Base-by-base conservation (phyloP, 1,140 invertebrate species). In the Drosophila busckii region DNA sequence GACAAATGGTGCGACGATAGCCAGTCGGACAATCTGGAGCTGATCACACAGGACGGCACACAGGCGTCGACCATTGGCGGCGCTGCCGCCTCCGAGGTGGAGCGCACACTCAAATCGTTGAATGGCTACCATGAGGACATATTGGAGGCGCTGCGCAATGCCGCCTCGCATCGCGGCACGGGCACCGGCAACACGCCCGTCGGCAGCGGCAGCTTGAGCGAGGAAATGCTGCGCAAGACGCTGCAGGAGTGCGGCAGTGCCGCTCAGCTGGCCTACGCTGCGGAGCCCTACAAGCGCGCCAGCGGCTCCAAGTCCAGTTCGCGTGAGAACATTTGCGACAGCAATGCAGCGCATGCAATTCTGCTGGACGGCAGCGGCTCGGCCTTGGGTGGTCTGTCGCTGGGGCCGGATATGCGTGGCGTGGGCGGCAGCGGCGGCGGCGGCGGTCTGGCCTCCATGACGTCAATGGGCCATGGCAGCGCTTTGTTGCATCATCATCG, bases 61-160 rank as follows among this genome's bases (percentile, higher is more conserved):
- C 88, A 92, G 70, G 87, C 88, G 3, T 87, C 88, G 87, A 87
- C 89, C 87, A 88, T 89, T 82, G 84, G 88, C 3, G 89, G 90
- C 1, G 91, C 90, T 0, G 89, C 91, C 3, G 90, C 92, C 26
- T 91, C 92, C 1, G 92, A 96, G 70, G 94, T 97, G 67, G 94
- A 97, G 78, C 88, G 93, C 25, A 95, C 92, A 1, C 88, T 97
- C 5, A 95, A 96, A 88, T 95, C 92, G 37, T 88, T 97, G 4
- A 96, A 97, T 88, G 96, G 95, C 2, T 98, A 97, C 86, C 96
- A 97, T 76, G 96, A 97, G 68, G 94, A 96, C 68, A 94, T 98
- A 64, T 89, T 98, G 32, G 94, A 96, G 83, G 95, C 95, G 5
- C 84, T 98, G 62, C 91, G 94, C 31, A 94, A 92, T 50, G 95